Evolutionary conservation across 2,113 vertebrate species (phyloP), one percentile per base, ranked within the genome.

Genomic region (Gobiocypris rarus): DNA sequence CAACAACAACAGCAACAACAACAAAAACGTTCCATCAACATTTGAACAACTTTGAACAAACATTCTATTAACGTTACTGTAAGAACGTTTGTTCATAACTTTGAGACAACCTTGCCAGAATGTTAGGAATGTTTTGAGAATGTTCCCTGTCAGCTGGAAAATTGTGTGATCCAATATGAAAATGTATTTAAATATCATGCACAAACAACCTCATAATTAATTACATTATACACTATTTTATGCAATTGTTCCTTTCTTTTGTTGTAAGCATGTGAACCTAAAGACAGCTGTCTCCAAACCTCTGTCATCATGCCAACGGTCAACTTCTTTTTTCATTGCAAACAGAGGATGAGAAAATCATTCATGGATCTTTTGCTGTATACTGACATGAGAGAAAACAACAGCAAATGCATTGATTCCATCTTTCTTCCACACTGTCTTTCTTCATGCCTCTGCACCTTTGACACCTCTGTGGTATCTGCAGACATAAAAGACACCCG

Each of bases 401-500:
- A 58, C 34, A 15, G 5, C 7, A 13, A 41, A 24, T n/a, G 11
- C 34, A 77, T 41, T 3, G 6, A 58, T 77, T n/a, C 54, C 9
- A 17, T 15, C 14, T 5, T 15, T 50, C 48, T 50, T 1, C 5
- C 43, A 9, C 26, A 38, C 70, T 45, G 19, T 59, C n/a, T 24
- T 38, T 67, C 24, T 70, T 61, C 54, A 15, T 65, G n/a, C 22
- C 28, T 75, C n/a, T 81, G 22, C 28, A 15, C 9, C 22, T 75
- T 52, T 26, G n/a, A 22, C 69, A 63, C 28, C 9, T 75, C 10
- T 69, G 9, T 58, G 17, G 9, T 59, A 38, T 81, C 71, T 41
- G 48, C 69, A 82, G 45, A 81, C 50, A 59, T 52, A 59, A 38
- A 79, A 59, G 15, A 48, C 10, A 26, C 14, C n/a, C 75, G 78